Evolutionary conservation across 2,113 vertebrate species (phyloP).

Genomic region (Noturus placidus): DNA sequence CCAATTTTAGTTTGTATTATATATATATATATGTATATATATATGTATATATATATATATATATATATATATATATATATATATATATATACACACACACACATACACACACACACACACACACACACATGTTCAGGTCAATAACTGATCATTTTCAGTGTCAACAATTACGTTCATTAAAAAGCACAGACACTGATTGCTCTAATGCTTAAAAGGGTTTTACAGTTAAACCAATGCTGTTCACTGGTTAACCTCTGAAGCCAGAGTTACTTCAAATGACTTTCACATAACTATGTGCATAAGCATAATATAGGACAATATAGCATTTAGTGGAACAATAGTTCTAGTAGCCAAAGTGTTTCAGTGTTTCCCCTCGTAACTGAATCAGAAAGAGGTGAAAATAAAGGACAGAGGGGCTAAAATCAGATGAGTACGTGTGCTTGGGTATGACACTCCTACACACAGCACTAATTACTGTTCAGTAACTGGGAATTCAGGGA

Average conservation of each 20-base stretch:
- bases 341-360: neutral
- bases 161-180: neutral
- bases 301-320: neutral
- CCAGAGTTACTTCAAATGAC: neutral
- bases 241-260: neutral
- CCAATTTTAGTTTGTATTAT: neutral
- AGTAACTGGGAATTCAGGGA: conserved; percentile 21
- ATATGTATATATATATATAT: no score
- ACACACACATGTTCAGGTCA: neutral
- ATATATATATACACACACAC: no score
- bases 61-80: no score
- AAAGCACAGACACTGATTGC: neutral
- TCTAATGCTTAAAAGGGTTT: neutral
- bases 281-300: neutral
- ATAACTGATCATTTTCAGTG: neutral
- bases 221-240: neutral
- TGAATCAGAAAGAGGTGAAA: neutral
- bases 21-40: neutral
- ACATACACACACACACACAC: no score
- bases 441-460: conserved; percentile 24
- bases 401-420: neutral
- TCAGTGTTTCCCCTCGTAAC: neutral
- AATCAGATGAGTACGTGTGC: conserved; percentile 7
- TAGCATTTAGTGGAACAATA: neutral
- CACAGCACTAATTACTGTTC: conserved; percentile 30